A percentile compares a stretch with the other conserved stretches of the same genome.
Evolutionary conservation across 2,113 vertebrate species (phyloP).

Genomic region (Leptosomus discolor): DNA sequence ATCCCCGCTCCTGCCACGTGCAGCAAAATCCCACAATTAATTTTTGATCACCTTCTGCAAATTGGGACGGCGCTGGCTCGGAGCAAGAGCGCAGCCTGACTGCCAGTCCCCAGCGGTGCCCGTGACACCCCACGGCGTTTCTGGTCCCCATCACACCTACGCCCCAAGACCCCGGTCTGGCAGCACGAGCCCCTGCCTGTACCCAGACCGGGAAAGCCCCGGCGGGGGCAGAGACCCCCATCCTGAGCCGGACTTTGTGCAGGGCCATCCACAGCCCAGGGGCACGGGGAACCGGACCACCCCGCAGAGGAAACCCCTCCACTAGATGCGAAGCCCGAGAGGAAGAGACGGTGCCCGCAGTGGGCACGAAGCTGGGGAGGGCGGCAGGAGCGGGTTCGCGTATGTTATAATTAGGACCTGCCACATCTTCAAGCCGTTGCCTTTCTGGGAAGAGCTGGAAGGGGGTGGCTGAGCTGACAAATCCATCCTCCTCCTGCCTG

Average conservation of each 20-base stretch:
- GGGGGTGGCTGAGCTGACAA: constrained; percentile 64
- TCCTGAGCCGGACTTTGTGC: not conserved
- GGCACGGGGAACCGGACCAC: not conserved
- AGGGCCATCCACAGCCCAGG: not conserved
- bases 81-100: not conserved
- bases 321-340: accelerated
- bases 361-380: not conserved
- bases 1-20: not conserved
- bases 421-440: constrained; percentile 29
- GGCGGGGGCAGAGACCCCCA: accelerated
- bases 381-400: not conserved
- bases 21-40: constrained; percentile 28
- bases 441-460: constrained; percentile 59
- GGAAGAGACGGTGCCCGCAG: not conserved
- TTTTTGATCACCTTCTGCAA: constrained; percentile 47
- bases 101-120: not conserved
- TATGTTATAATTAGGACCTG: constrained; percentile 49
- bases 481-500: constrained; percentile 59
- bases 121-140: accelerated
- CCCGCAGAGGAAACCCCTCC: not conserved
- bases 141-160: not conserved
- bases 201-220: not conserved
- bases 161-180: not conserved
- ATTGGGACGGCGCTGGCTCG: not conserved
- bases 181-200: not conserved